Conservation (phyloP, 2,888 invertebrate species). For the Chymomyza caudatula region DNA sequence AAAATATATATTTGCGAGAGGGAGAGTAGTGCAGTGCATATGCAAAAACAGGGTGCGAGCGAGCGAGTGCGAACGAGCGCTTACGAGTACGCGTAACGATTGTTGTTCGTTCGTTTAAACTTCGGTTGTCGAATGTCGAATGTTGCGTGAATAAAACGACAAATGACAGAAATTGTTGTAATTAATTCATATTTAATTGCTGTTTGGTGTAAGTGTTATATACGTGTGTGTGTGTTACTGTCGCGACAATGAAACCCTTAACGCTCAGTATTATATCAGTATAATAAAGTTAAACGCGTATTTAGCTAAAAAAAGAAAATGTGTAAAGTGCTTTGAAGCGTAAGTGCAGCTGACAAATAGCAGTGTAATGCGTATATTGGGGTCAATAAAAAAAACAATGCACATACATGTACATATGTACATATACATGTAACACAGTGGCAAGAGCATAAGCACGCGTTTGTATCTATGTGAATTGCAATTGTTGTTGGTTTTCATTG, state of each 20-base stretch:
- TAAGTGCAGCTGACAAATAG: slow-evolving; percentile 9
- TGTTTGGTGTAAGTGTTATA: slow-evolving; percentile 33
- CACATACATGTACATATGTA: neutral
- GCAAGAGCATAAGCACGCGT: neutral
- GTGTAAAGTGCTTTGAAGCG: slow-evolving; percentile 1
- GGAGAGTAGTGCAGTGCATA: slow-evolving; percentile 16
- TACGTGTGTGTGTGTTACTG: neutral
- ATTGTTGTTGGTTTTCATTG: slow-evolving; percentile 17
- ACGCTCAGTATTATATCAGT: no score
- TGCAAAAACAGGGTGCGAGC: slow-evolving; percentile 16
- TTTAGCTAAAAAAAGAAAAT: slow-evolving; percentile 19
- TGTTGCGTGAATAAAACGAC: slow-evolving; percentile 63
- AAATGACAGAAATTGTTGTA: slow-evolving; percentile 59
- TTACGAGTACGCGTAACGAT: slow-evolving; percentile 3
- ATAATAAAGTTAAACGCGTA: slow-evolving; percentile 40
- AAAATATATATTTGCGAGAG: slow-evolving; percentile 36
- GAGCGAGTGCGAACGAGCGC: slow-evolving; percentile 5
- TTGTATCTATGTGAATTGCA: slow-evolving; percentile 19
- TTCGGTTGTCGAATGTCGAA: no score
- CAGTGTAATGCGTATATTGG: slow-evolving; percentile 45
- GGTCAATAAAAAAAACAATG: slow-evolving; percentile 41
- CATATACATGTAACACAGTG: neutral
- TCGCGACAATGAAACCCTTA: slow-evolving; percentile 26
- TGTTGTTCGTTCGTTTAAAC: slow-evolving; percentile 32
- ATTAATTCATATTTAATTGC: slow-evolving; percentile 68